Percentiles rank a stretch among this genome's conserved stretches.
Conservation (phyloP, 2,113 vertebrate genomes). For the Oreotragus oreotragus region DNA sequence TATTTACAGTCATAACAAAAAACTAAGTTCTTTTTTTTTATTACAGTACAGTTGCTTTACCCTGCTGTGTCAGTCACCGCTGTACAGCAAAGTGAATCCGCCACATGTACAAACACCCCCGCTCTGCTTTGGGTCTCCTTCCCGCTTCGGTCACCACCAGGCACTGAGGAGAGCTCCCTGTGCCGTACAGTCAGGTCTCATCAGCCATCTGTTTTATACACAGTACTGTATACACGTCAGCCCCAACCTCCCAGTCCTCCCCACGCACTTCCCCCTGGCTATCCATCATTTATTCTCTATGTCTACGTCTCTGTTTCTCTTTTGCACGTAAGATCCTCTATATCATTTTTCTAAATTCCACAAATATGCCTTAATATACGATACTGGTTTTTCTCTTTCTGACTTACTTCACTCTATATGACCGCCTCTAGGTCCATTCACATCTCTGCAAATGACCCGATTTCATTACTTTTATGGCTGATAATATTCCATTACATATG, state of each 20-base stretch:
- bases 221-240: neutral
- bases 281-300: neutral
- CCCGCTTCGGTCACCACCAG: rapidly evolving
- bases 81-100: neutral
- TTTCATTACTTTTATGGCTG: neutral
- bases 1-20: conserved; percentile 47
- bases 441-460: neutral
- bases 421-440: neutral
- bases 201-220: neutral
- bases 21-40: neutral
- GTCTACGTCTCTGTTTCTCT: neutral
- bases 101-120: neutral
- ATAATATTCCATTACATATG: neutral
- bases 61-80: neutral
- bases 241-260: neutral
- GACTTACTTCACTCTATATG: neutral
- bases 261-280: neutral
- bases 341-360: neutral
- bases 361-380: neutral
- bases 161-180: neutral
- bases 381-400: neutral
- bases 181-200: neutral
- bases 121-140: neutral
- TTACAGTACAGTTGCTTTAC: neutral
- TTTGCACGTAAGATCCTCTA: neutral